Percentiles rank a stretch among this genome's conserved stretches.
These are phyloP conservation scores for Laticauda colubrina DNA, from an alignment of 2,113 vertebrate species.

Conservation along the genomic window DNA sequence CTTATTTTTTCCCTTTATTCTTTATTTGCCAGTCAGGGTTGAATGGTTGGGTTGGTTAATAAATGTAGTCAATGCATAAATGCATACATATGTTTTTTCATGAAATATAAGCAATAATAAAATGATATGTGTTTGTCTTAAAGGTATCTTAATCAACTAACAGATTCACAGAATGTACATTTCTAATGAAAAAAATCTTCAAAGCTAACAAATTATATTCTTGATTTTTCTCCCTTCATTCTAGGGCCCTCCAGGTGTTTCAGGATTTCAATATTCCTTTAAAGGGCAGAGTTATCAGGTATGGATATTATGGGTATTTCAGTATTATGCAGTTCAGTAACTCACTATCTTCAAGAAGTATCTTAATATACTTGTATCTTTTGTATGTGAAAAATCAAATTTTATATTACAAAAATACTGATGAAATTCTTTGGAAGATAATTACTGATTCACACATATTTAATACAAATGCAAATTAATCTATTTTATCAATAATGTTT, in stretches of 20 bases:
- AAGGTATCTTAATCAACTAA: not conserved
- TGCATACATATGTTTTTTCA: not conserved
- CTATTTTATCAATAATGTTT: not conserved
- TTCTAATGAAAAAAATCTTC: not conserved
- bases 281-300: conserved; percentile 64
- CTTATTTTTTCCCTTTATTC: not conserved
- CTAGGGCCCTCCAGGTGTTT: conserved; percentile 65
- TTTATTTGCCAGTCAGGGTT: not conserved
- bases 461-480: not conserved
- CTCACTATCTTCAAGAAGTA: not conserved
- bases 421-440: not conserved
- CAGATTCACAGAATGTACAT: not conserved
- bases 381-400: not conserved
- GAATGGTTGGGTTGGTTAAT: not conserved
- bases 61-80: not conserved
- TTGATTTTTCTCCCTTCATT: conserved; percentile 36
- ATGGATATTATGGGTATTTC: conserved; percentile 43
- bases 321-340: not conserved
- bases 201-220: not conserved
- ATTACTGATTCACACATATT: not conserved
- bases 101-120: not conserved
- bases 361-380: not conserved
- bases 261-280: conserved; percentile 59
- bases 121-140: not conserved
- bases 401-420: not conserved